Evolutionary conservation across 2,888 invertebrate genomes (phyloP).

Genomic region (Agriotes lineatus): DNA sequence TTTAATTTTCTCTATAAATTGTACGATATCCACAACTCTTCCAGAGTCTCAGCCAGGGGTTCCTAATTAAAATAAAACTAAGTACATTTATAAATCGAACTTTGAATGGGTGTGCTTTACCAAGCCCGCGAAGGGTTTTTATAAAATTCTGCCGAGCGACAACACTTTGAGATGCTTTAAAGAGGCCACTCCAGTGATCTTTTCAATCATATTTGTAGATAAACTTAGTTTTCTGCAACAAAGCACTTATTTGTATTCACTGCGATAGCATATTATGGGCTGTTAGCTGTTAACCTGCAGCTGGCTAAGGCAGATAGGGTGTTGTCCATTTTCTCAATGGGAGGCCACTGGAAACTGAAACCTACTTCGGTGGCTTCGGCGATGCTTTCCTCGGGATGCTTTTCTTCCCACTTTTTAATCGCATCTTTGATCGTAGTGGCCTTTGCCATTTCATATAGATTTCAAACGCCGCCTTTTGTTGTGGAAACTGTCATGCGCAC

Average conservation of each 20-base stretch:
- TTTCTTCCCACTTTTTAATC: conserved; percentile 89
- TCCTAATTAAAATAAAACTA: too few species aligned
- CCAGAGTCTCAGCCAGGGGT: conserved; percentile 85
- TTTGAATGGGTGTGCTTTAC: too few species aligned
- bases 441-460: conserved; percentile 69
- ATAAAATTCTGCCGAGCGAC: conserved; percentile 89
- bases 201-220: conserved; percentile 95
- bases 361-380: conserved; percentile 82
- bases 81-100: too few species aligned
- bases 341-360: conserved; percentile 90
- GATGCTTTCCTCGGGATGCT: conserved; percentile 74
- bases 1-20: conserved; percentile 94
- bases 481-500: conserved; percentile 18
- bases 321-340: conserved; percentile 96
- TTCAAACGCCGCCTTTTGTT: neutral
- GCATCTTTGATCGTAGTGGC: conserved; percentile 88
- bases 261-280: neutral
- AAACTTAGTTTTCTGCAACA: conserved; percentile 84
- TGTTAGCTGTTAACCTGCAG: conserved; percentile 79
- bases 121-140: conserved; percentile 89
- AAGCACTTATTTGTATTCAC: neutral
- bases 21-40: conserved; percentile 95
- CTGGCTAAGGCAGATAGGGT: conserved; percentile 78
- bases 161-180: conserved; percentile 87
- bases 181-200: conserved; percentile 85